Evolutionary conservation across 2,888 invertebrate species (phyloP), one percentile per base, ranked within the genome.

Genomic region (Lithophane semibrunnea): DNA sequence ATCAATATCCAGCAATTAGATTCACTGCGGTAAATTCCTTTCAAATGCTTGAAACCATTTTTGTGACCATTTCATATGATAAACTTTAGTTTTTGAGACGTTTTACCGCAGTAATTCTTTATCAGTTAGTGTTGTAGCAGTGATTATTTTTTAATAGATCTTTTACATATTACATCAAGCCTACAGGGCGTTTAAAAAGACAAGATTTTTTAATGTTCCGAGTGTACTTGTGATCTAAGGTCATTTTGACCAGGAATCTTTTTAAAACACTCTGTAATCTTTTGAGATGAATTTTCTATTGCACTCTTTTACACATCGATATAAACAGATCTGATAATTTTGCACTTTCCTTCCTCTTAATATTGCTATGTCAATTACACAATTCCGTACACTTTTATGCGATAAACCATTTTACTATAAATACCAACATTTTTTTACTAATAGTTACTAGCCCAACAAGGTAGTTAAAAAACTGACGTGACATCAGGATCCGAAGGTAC

Each of bases 291-390:
- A 24, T 47, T 68, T 52, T 65, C 4, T 81, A 83, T 81, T 81
- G 85, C 85, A 83, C 85, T 70, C 65, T 67, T 37, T 49, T 49
- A 61, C 73, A 74, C 60, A 52, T 63, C 64, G 60, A 61, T 81
- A 42, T 44, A 54, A 24, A 72, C 63, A 65, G 63, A 64, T 66
- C 58, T n/a, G 42, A 67, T 68, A 65, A 64, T 73, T 68, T 72
- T 63, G 47, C 70, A 70, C 56, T 56, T 54, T 76, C 60, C 56
- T 71, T 37, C 16, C 58, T 72, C n/a, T 37, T 56, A 72, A 66
- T 74, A 83, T 80, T 77, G 77, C 81, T 81, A 83, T 71, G 47
- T 64, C 68, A 71, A 83, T 63, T 56, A 80, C 58, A 72, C 74
- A 72, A 80, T 67, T 80, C 70, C 66, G 52, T 70, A 83, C 69